A percentile compares a stretch with the other conserved stretches of the same genome.
These are phyloP conservation scores for Latrodectus hesperus DNA, from an alignment of 2,888 invertebrate genomes.

Conservation along the genomic window DNA sequence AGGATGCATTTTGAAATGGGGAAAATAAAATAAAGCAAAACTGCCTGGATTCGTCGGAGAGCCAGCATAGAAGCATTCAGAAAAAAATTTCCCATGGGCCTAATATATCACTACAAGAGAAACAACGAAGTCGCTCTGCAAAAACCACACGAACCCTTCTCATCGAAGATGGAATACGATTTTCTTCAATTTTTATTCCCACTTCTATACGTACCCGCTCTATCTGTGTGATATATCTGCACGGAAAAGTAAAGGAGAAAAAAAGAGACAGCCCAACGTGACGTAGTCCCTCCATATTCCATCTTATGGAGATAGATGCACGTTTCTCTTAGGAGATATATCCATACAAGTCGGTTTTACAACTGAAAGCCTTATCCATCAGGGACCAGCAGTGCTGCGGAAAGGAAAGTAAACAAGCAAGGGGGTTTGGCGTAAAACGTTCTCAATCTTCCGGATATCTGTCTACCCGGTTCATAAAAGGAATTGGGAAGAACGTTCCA, in stretches of 20 bases:
- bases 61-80: not conserved
- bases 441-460: slow-evolving; percentile 7
- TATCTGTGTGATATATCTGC: not conserved
- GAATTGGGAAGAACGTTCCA: not conserved
- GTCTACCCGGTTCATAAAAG: slow-evolving; percentile 8
- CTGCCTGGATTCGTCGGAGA: not conserved
- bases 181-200: slow-evolving; percentile 9
- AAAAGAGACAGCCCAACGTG: slow-evolving; percentile 1
- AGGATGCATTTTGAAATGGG: not conserved
- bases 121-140: slow-evolving; percentile 8
- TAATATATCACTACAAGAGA: slow-evolving; percentile 8
- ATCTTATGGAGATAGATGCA: slow-evolving; percentile 25
- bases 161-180: slow-evolving; percentile 22
- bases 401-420: slow-evolving; percentile 3
- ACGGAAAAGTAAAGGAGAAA: not conserved
- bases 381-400: not conserved
- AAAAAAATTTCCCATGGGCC: slow-evolving; percentile 13
- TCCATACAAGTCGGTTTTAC: slow-evolving; percentile 12
- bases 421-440: slow-evolving; percentile 3
- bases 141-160: slow-evolving; percentile 14
- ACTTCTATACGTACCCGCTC: not conserved
- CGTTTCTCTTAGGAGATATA: slow-evolving; percentile 1
- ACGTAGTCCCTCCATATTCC: slow-evolving; percentile 3
- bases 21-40: not conserved
- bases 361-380: slow-evolving; percentile 4